Conservation (phyloP, 2,113 vertebrate species). For the Bubo blakistoni region DNA sequence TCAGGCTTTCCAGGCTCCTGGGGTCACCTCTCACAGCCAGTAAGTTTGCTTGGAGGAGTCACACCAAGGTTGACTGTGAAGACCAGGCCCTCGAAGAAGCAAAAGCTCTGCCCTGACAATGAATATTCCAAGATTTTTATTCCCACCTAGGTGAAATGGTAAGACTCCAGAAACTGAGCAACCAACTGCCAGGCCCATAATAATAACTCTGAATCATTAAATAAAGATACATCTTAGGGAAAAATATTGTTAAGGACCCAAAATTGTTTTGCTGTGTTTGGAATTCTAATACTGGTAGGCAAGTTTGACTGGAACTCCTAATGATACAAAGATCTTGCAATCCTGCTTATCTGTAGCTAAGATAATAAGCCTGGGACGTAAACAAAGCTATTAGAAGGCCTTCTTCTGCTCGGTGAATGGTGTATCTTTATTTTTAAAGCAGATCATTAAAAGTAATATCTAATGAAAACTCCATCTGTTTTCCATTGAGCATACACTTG, state of each 20-base stretch:
- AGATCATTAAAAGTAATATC: slow-evolving; percentile 39
- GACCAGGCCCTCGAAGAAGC: background rate
- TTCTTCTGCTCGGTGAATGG: background rate
- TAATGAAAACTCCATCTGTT: slow-evolving; percentile 57
- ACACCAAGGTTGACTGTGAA: background rate
- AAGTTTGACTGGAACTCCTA: background rate
- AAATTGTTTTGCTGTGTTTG: slow-evolving; percentile 12
- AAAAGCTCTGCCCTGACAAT: background rate
- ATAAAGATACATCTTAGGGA: slow-evolving; percentile 12
- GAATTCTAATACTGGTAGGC: slow-evolving; percentile 6
- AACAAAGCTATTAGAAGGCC: slow-evolving; percentile 13
- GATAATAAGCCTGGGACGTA: slow-evolving; percentile 1
- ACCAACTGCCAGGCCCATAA: background rate
- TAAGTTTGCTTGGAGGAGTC: background rate
- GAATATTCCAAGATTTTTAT: background rate
- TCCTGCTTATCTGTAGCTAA: slow-evolving; percentile 2
- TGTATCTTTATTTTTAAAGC: slow-evolving; percentile 33
- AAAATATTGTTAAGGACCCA: background rate
- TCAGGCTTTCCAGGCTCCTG: background rate
- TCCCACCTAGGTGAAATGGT: background rate
- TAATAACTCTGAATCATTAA: slow-evolving; percentile 17
- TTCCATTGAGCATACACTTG: background rate
- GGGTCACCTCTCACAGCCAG: background rate
- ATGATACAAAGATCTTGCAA: background rate
- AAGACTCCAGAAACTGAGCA: slow-evolving; percentile 7